Conservation (phyloP, 2,113 vertebrate genomes). For the Phalacrocorax brasilianus region DNA sequence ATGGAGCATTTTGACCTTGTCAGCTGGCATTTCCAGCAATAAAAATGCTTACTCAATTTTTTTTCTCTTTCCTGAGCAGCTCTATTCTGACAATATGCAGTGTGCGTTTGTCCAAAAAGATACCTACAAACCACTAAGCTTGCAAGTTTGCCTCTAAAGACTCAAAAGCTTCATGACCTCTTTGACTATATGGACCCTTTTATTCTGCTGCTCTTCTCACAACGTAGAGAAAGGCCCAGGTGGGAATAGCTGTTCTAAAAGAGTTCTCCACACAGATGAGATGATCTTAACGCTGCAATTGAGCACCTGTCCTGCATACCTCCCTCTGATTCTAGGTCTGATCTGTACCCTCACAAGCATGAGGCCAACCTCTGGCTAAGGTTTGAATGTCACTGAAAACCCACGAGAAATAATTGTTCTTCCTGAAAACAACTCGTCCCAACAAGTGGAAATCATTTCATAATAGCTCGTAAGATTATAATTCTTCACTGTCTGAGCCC, state of each 20-base stretch:
- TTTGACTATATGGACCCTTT: not conserved
- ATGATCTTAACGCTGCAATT: not conserved
- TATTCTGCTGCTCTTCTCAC: not conserved
- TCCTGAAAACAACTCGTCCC: not conserved
- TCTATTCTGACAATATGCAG: not conserved
- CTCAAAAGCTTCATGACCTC: not conserved
- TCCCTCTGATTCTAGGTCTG: not conserved
- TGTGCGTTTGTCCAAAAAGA: not conserved
- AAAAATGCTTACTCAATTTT: not conserved
- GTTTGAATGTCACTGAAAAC: not conserved
- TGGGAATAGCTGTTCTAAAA: not conserved
- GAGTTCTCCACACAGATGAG: not conserved
- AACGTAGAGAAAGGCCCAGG: not conserved
- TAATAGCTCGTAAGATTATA: not conserved
- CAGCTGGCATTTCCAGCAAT: not conserved
- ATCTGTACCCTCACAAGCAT: not conserved
- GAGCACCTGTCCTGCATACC: not conserved
- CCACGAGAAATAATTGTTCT: slow-evolving; percentile 1
- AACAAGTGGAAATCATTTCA: not conserved
- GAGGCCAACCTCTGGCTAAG: not conserved
- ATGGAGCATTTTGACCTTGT: not conserved
- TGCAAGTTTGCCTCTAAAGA: not conserved
- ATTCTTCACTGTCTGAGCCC: not conserved
- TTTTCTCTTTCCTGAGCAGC: not conserved
- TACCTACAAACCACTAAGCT: not conserved